A percentile compares a stretch with the other conserved stretches of the same genome.
Conservation (phyloP, 2,797 vertebrate genomes). For the Myotis findleyi region DNA sequence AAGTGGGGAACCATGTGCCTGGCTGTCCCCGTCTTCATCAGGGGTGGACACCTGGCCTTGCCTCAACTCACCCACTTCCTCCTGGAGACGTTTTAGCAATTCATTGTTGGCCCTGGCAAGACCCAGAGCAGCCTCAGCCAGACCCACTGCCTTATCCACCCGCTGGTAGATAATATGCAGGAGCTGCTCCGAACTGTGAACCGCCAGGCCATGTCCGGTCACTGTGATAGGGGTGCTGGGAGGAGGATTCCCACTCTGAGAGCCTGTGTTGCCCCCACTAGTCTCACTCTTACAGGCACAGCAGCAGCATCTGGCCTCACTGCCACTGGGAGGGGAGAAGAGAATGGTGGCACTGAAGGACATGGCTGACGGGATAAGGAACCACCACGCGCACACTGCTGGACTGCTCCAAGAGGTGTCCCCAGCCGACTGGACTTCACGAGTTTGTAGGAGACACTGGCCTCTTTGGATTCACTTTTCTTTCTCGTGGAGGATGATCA, state of each 20-base stretch:
- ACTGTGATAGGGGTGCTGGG: slow-evolving; percentile 82
- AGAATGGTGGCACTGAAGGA: slow-evolving; percentile 88
- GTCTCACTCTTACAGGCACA: slow-evolving; percentile 83
- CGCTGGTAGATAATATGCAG: slow-evolving; percentile 87
- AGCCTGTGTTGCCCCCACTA: not conserved
- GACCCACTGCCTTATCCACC: slow-evolving; percentile 85
- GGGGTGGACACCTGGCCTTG: not conserved
- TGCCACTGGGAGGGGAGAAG: slow-evolving; percentile 84
- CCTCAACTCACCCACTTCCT: slow-evolving; percentile 80
- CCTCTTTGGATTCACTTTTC: slow-evolving; percentile 4
- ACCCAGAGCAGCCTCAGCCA: slow-evolving; percentile 83
- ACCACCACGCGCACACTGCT: not conserved
- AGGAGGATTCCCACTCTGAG: slow-evolving; percentile 64
- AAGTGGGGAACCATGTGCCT: slow-evolving; percentile 11
- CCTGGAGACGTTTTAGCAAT: slow-evolving; percentile 83
- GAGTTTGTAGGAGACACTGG: not conserved
- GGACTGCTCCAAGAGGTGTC: not conserved
- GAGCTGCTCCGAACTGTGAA: slow-evolving; percentile 85
- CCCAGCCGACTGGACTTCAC: not conserved
- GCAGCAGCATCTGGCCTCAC: slow-evolving; percentile 81
- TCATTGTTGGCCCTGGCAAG: slow-evolving; percentile 84
- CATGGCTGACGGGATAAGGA: slow-evolving; percentile 74
- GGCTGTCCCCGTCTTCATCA: slow-evolving; percentile 51
- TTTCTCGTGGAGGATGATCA: slow-evolving; percentile 26
- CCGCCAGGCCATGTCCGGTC: slow-evolving; percentile 79